These are phyloP conservation scores for Cyclura pinguis DNA, from an alignment of 2,797 vertebrate genomes.

Conservation along the genomic window DNA sequence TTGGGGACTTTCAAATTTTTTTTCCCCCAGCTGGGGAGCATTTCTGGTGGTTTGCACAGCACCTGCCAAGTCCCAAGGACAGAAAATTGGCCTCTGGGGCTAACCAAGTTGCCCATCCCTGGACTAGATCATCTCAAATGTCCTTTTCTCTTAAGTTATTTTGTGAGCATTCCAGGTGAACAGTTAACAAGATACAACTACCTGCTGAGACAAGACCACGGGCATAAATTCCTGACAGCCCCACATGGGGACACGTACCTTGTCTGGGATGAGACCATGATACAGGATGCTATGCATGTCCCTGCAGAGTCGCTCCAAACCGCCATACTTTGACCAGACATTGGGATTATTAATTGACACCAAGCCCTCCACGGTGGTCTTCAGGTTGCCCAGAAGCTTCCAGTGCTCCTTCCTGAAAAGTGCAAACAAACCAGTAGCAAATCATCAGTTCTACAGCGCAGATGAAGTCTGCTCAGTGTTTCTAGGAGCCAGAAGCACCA, in stretches of 20 bases:
- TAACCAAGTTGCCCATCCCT: background rate
- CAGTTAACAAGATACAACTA: background rate
- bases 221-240: background rate
- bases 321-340: constrained; percentile 96
- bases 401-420: constrained; percentile 90
- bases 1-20: no score
- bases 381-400: constrained; percentile 94
- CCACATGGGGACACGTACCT: constrained; percentile 79
- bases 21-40: background rate
- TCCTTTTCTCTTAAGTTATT: background rate
- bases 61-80: no score
- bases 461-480: background rate
- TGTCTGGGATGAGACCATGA: constrained; percentile 91
- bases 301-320: constrained; percentile 93
- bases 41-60: no score
- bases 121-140: background rate
- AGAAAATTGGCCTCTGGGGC: no score
- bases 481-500: background rate
- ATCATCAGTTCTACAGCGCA: background rate
- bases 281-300: constrained; percentile 97
- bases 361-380: constrained; percentile 95
- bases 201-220: background rate
- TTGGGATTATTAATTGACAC: constrained; percentile 95
- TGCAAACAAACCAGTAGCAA: constrained; percentile 23
- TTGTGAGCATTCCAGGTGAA: background rate